phyloP scores from a whole-genome alignment of 2,113 vertebrate species.

The Myotis lucifugus region DNA sequence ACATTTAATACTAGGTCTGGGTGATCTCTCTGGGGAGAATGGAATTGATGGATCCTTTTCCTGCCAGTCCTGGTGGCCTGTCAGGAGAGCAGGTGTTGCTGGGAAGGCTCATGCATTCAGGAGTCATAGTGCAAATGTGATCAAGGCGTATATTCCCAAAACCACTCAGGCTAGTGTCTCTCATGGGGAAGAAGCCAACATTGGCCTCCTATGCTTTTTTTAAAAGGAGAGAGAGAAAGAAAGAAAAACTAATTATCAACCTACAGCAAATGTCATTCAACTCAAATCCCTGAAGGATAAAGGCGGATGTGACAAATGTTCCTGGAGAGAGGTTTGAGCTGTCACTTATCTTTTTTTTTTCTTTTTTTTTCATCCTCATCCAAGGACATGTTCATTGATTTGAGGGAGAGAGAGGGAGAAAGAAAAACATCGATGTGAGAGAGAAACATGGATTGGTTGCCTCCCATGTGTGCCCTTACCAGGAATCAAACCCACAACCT shows the following conservation, averaged over 20 bases:
- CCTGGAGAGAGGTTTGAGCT: conserved; percentile 78
- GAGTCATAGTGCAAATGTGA: conserved; percentile 81
- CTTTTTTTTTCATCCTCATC: not conserved
- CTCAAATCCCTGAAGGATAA: conserved; percentile 82
- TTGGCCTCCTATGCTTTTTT: conserved; percentile 77
- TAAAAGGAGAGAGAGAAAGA: not conserved
- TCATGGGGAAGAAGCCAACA: conserved; percentile 80
- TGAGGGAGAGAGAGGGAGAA: not conserved
- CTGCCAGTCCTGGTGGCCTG: conserved; percentile 76
- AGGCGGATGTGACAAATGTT: conserved; percentile 80
- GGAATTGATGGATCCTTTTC: conserved; percentile 80
- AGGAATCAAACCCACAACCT: not conserved
- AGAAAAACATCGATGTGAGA: not conserved
- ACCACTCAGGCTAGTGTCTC: conserved; percentile 81
- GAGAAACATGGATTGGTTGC: not conserved
- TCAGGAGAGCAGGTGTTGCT: conserved; percentile 84
- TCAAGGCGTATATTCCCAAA: conserved; percentile 83
- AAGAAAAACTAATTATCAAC: conserved; percentile 86
- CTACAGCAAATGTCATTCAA: conserved; percentile 83
- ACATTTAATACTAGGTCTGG: conserved; percentile 74
- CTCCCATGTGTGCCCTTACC: not conserved
- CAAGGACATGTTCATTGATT: not conserved
- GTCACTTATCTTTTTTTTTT: conserved; percentile 67
- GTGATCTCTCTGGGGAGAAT: conserved; percentile 75
- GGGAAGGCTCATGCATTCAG: conserved; percentile 67